Percentiles rank a stretch among this genome's conserved stretches.
Conservation (phyloP, 2,113 vertebrate species). For the Zingel zingel region DNA sequence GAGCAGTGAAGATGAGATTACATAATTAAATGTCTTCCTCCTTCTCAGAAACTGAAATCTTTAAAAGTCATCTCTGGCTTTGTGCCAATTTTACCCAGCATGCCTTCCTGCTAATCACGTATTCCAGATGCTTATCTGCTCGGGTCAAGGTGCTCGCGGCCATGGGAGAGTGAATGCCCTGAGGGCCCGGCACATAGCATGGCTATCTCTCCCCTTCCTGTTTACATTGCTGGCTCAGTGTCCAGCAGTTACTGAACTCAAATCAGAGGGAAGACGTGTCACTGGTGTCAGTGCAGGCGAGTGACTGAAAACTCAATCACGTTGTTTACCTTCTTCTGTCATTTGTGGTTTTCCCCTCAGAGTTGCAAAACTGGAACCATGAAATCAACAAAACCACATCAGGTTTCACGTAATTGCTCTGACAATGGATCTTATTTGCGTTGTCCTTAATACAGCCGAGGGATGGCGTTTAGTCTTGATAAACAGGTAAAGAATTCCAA, state of each 20-base stretch:
- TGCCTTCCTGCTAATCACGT: constrained; percentile 42
- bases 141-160: constrained; percentile 63
- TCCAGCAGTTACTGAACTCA: constrained; percentile 8
- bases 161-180: constrained; percentile 75
- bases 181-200: constrained; percentile 56
- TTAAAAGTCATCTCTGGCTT: constrained; percentile 14
- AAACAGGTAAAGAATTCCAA: not conserved
- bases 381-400: constrained; percentile 25
- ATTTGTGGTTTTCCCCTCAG: constrained; percentile 17
- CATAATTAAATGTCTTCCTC: constrained; percentile 4
- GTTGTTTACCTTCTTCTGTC: constrained; percentile 7
- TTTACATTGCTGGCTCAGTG: constrained; percentile 58
- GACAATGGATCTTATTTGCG: not conserved
- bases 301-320: constrained; percentile 8
- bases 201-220: constrained; percentile 74
- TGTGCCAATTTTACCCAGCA: not conserved
- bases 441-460: not conserved
- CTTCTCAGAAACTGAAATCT: constrained; percentile 19
- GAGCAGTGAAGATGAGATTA: constrained; percentile 1
- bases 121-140: constrained; percentile 62
- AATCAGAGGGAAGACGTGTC: constrained; percentile 23
- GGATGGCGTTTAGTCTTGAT: not conserved
- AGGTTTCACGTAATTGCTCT: not conserved
- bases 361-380: constrained; percentile 30
- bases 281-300: constrained; percentile 35